Evolutionary conservation across 2,797 vertebrate genomes (phyloP), one percentile per base, ranked within the genome.

Genomic region (Cetoscarus ocellatus): DNA sequence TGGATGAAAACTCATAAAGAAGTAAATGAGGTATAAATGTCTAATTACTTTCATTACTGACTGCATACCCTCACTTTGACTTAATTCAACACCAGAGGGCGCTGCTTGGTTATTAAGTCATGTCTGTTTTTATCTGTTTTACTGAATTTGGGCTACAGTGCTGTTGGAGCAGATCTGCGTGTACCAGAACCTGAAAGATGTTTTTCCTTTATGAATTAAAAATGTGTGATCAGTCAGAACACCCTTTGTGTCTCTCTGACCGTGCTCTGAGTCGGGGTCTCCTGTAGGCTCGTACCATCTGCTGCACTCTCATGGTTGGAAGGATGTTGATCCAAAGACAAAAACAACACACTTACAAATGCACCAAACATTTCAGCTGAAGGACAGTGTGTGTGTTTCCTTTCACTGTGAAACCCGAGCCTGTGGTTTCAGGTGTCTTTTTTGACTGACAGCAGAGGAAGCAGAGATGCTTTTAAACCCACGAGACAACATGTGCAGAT

Each of bases 121-220:
- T 47, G 49, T 13, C 35, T 60, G 0, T 43, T 45, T 38, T 43
- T 14, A 44, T 53, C 58, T 38, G 27, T 27, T 27, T 61, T 35
- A 7, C 42, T 60, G 63, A 70, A 75, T 79, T 14, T 67, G 50
- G 59, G 38, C 54, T 56, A 77, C 54, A 51, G 57, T 15, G 13
- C 64, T 43, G 63, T 59, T 69, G 77, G 67, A 77, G 61, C 59
- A 64, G 48, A 62, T 87, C 70, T 75, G 64, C 56, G 72, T 69
- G 40, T 69, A 61, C 50, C 66, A 65, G 47, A 78, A 58, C 44
- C 14, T 54, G 40, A 54, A 75, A 55, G 52, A 51, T 63, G 15
- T 50, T 63, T 77, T 76, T 81, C 85, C 82, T 17, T 56, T 40
- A 86, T 90, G 84, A 89, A 89, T 90, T 89, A 91, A 89, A 90